Base-by-base conservation (phyloP, 1,140 invertebrate species). In the Pteromalus puparum region DNA sequence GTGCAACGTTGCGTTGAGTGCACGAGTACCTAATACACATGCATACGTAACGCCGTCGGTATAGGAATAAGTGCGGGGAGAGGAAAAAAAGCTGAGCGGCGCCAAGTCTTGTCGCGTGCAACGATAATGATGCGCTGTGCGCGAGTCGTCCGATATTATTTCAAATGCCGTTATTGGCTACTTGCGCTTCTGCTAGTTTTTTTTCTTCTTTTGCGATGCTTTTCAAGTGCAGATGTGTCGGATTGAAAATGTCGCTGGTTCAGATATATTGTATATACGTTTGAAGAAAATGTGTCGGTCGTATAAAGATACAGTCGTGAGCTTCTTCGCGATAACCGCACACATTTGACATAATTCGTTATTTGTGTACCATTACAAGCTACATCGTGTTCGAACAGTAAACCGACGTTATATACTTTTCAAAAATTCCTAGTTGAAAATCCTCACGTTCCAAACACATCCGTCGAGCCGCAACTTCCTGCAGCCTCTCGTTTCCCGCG, bases 41-140 rank as follows among this genome's bases (percentile, higher is more conserved):
- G 21, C 21, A 70, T 70, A 70, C 67, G 67, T 70, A 30, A n/a
- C 21, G 18, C 18, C 9, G 67, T 28, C 26, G 67, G 67, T 3
- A 53, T n/a, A 18, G n/a, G 28, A n/a, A 26, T n/a, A 70, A 28
- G 28, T 1, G 26, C 67, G 3, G 26, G 34, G 67, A 48, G 38
- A 53, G 21, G 78, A 5, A 80, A 80, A 80, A 46, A 26, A 28
- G 48, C 10, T 28, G n/a, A 67, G 34, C 78, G 76, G 86, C 86
- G 78, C 72, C 84, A 81, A 87, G 70, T 87, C 82, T 79, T 67
- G 81, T 82, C 81, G 72, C 78, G 84, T 85, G 84, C 82, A 46
- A 81, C 78, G 80, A 82, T 77, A 87, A 81, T 82, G 86, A 87
- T 53, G 85, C 86, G 28, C 77, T 77, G 70, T 83, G 46, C 81